These are phyloP conservation scores for Calycopis cecrops DNA, from an alignment of 1,140 invertebrate genomes.

Conservation along the genomic window DNA sequence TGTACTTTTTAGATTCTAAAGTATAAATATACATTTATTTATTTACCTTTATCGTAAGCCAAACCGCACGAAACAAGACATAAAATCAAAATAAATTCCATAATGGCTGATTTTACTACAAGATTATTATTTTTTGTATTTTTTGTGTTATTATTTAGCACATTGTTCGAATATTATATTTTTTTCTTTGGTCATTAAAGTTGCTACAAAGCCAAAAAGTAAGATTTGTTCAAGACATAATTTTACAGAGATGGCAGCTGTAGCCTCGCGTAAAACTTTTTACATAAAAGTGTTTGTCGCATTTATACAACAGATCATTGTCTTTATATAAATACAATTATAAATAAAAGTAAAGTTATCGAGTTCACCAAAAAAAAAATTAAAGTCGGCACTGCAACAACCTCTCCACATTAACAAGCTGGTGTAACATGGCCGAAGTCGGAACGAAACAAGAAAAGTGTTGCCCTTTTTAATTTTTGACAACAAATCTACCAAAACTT, in stretches of 20 bases:
- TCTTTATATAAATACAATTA: background rate
- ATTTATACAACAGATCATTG: background rate
- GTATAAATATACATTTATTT: constrained; percentile 15
- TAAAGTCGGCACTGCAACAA: background rate
- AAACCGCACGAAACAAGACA: constrained; percentile 43
- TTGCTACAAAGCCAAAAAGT: constrained; percentile 1
- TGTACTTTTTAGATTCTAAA: background rate
- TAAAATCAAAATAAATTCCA: constrained; percentile 61
- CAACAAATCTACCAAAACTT: background rate
- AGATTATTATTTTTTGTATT: background rate
- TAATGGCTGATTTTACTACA: constrained; percentile 24
- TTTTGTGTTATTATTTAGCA: background rate
- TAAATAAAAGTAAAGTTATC: background rate
- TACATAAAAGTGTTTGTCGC: background rate
- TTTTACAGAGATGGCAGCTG: constrained; percentile 10
- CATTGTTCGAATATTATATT: background rate
- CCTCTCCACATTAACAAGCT: constrained; percentile 4
- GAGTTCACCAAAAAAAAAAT: background rate
- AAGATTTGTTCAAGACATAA: constrained; percentile 7
- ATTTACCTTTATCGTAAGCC: constrained; percentile 65
- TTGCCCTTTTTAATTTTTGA: background rate
- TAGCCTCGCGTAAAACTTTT: constrained; percentile 6
- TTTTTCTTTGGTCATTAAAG: background rate
- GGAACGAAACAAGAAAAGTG: constrained; percentile 1
- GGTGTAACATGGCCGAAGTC: constrained; percentile 2